A percentile compares a stretch with the other conserved stretches of the same genome.
Evolutionary conservation across 2,797 vertebrate species (phyloP).

Genomic region (Micrastur ruficollis): DNA sequence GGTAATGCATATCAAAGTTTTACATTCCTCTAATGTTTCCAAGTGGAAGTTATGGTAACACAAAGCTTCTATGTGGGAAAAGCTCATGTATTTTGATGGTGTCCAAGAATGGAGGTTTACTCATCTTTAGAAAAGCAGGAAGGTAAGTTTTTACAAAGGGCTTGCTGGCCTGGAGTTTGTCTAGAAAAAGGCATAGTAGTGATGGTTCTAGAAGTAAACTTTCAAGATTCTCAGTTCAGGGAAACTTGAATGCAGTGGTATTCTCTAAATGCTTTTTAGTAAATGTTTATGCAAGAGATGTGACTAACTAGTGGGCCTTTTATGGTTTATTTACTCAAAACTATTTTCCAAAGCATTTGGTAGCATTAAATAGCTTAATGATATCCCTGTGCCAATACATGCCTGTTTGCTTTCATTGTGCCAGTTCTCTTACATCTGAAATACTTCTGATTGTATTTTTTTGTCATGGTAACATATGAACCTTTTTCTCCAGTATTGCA

Average conservation of each 20-base stretch:
- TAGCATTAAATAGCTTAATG: neutral
- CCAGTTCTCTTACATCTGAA: neutral
- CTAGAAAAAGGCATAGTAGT: neutral
- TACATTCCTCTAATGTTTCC: neutral
- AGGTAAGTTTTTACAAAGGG: neutral
- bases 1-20: rapidly evolving
- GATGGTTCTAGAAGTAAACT: neutral
- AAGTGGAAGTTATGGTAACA: neutral
- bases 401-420: neutral
- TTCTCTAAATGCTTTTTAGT: neutral
- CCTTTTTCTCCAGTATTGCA: neutral
- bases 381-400: rapidly evolving
- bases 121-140: neutral
- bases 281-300: neutral
- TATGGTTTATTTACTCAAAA: neutral
- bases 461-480: neutral
- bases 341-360: neutral
- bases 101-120: neutral
- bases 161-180: neutral
- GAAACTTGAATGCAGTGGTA: neutral
- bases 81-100: neutral
- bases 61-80: neutral
- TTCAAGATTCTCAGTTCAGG: neutral
- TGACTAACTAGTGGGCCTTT: neutral
- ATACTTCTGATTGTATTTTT: neutral